Conservation (phyloP, 2,113 vertebrate genomes). For the Lepisosteus osseus region DNA sequence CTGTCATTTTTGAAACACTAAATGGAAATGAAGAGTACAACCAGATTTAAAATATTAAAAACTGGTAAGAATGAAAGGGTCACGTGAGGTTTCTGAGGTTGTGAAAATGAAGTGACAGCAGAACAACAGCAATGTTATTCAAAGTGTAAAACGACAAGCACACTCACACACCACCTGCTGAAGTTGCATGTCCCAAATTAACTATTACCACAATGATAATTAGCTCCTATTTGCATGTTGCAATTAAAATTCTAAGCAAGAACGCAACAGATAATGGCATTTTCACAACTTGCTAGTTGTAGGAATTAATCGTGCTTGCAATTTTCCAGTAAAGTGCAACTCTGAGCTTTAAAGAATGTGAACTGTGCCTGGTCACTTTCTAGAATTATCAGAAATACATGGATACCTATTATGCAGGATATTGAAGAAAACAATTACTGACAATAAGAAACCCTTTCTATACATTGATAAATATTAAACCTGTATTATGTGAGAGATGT, state of each 20-base stretch:
- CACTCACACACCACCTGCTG: constrained; percentile 13
- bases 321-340: neutral
- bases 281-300: constrained; percentile 8
- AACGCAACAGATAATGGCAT: constrained; percentile 3
- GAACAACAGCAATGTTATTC: too few species aligned
- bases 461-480: too few species aligned
- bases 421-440: neutral
- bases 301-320: constrained; percentile 7
- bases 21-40: neutral
- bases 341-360: constrained; percentile 9
- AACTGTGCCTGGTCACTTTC: neutral
- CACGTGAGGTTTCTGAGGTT: too few species aligned
- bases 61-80: too few species aligned
- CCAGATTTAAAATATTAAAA: neutral
- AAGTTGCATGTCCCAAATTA: constrained; percentile 17
- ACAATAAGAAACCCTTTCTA: neutral
- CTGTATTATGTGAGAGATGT: too few species aligned
- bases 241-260: constrained; percentile 19
- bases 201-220: constrained; percentile 18
- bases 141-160: neutral
- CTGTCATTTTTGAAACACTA: too few species aligned
- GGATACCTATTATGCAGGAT: neutral
- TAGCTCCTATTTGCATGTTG: constrained; percentile 12
- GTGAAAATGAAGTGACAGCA: too few species aligned
- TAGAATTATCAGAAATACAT: neutral